Conservation (phyloP, 2,113 vertebrate species). For the Macrotis lagotis region DNA sequence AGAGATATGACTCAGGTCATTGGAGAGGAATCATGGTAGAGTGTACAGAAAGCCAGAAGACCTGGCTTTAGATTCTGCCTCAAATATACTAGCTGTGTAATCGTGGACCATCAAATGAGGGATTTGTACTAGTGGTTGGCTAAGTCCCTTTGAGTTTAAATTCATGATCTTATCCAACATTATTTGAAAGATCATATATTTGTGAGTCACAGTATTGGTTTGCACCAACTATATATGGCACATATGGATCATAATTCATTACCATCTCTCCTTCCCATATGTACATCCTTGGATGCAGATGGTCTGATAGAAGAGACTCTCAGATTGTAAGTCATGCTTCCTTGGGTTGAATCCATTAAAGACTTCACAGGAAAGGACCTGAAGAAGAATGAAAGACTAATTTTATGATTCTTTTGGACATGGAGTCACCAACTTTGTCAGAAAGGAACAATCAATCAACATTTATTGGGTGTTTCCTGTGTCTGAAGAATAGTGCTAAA, state of each 20-base stretch:
- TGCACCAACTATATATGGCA: background rate
- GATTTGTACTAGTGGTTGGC: background rate
- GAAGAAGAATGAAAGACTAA: constrained; percentile 3
- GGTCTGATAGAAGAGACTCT: background rate
- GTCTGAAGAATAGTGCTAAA: background rate
- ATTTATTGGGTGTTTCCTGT: background rate
- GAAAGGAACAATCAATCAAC: constrained; percentile 2
- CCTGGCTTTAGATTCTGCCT: background rate
- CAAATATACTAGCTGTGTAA: background rate
- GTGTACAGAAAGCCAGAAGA: background rate
- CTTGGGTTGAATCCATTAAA: background rate
- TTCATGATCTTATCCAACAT: background rate
- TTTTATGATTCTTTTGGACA: background rate
- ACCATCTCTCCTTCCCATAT: background rate
- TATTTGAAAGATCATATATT: background rate
- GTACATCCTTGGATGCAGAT: background rate
- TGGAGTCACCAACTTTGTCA: background rate
- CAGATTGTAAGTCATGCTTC: background rate
- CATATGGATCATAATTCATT: background rate
- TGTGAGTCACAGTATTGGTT: background rate
- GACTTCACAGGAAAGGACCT: background rate
- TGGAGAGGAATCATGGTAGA: background rate
- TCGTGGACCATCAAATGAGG: background rate
- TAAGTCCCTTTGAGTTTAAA: background rate
- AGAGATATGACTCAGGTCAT: background rate